A percentile compares a stretch with the other conserved stretches of the same genome.
phyloP scores from a whole-genome alignment of 2,797 vertebrate species.

The Enteromius argenteus region DNA sequence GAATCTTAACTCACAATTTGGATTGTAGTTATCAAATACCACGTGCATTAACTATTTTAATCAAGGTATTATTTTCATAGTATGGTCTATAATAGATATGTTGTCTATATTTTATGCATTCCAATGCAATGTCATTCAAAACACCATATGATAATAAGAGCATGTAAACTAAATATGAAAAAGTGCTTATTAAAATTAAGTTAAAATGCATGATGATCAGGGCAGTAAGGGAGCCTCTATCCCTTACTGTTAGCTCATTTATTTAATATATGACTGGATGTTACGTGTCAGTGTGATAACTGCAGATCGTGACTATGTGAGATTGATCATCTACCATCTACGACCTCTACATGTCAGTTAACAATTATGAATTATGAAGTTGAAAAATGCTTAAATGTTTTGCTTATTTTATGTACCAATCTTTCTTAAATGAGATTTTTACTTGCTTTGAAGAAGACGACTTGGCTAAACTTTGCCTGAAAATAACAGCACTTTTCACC shows the following conservation, averaged over 20 bases:
- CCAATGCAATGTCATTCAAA: not conserved
- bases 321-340: not conserved
- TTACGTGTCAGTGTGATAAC: not conserved
- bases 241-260: not conserved
- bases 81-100: not conserved
- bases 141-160: not conserved
- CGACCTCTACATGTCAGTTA: not conserved
- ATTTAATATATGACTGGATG: not conserved
- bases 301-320: not conserved
- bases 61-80: not conserved
- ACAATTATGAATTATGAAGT: not conserved
- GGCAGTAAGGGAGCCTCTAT: not conserved
- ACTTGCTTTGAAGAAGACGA: not conserved
- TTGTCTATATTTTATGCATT: not conserved
- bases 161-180: not conserved
- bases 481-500: not conserved
- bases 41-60: not conserved
- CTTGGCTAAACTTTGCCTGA: not conserved
- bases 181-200: not conserved
- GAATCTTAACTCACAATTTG: not conserved
- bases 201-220: conserved; percentile 20
- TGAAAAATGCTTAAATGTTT: not conserved
- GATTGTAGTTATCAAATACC: not conserved
- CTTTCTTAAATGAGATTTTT: not conserved
- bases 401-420: not conserved